Percentiles rank a stretch among this genome's conserved stretches.
phyloP scores from a whole-genome alignment of 2,797 vertebrate species.

The Tokudaia muenninki region DNA sequence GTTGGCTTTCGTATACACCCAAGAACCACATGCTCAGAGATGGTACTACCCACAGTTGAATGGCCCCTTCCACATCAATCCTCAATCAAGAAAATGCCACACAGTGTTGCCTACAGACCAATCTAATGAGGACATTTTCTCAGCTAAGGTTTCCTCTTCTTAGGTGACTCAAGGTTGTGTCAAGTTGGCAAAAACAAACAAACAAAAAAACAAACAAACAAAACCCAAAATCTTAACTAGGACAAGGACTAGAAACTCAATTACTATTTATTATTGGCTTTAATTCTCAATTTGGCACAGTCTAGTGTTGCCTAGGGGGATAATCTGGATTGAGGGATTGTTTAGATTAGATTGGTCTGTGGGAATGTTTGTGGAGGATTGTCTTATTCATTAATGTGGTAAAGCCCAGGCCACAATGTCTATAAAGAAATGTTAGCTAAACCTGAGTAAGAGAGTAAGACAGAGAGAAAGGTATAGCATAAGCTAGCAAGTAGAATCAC shows the following conservation, averaged over 20 bases:
- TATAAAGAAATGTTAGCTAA: neutral
- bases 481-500: neutral
- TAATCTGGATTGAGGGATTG: neutral
- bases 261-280: neutral
- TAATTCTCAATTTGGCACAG: neutral
- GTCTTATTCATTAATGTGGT: neutral
- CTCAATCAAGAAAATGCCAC: neutral
- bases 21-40: neutral
- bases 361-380: neutral
- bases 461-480: neutral
- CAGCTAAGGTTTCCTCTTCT: neutral
- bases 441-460: neutral
- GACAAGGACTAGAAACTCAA: neutral
- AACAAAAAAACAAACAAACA: neutral
- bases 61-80: neutral
- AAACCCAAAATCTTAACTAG: neutral
- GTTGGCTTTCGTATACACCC: neutral
- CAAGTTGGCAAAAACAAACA: neutral
- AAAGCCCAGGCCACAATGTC: neutral
- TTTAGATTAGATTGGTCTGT: neutral
- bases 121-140: neutral
- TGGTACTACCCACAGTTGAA: neutral
- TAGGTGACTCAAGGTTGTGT: neutral
- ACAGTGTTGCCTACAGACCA: neutral
- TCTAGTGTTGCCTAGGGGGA: neutral